These are phyloP conservation scores for Xiphophorus maculatus DNA, from an alignment of 2,113 vertebrate species.

Conservation along the genomic window DNA sequence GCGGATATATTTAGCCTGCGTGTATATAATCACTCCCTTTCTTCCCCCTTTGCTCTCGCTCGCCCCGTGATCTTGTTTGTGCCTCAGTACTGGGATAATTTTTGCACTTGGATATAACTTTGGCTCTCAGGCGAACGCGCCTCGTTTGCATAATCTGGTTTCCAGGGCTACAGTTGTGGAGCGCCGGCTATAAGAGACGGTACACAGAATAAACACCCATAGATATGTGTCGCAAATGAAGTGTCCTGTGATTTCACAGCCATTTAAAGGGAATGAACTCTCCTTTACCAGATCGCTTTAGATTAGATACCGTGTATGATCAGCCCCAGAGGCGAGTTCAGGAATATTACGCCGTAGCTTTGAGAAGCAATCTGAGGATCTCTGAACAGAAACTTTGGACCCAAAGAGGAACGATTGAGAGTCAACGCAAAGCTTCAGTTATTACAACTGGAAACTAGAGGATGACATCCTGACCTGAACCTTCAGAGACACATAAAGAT, in stretches of 20 bases:
- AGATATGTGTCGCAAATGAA: constrained; percentile 43
- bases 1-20: constrained; percentile 45
- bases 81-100: constrained; percentile 51
- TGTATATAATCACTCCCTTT: constrained; percentile 27
- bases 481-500: no score
- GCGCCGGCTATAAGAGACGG: constrained; percentile 38
- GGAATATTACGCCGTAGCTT: not conserved
- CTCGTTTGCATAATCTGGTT: constrained; percentile 63
- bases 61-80: constrained; percentile 52
- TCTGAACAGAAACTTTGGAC: no score
- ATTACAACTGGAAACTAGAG: no score
- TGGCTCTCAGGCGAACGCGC: constrained; percentile 50
- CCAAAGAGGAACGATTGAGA: no score
- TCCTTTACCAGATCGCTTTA: constrained; percentile 11
- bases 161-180: constrained; percentile 53
- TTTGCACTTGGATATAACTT: constrained; percentile 61
- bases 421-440: no score
- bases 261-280: constrained; percentile 28
- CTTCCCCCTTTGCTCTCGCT: constrained; percentile 23
- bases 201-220: constrained; percentile 32
- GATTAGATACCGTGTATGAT: not conserved
- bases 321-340: not conserved
- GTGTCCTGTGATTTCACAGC: constrained; percentile 29
- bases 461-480: no score
- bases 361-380: constrained; percentile 4